Evolutionary conservation across 2,113 vertebrate species (phyloP).

Genomic region (Setophaga kirtlandii): DNA sequence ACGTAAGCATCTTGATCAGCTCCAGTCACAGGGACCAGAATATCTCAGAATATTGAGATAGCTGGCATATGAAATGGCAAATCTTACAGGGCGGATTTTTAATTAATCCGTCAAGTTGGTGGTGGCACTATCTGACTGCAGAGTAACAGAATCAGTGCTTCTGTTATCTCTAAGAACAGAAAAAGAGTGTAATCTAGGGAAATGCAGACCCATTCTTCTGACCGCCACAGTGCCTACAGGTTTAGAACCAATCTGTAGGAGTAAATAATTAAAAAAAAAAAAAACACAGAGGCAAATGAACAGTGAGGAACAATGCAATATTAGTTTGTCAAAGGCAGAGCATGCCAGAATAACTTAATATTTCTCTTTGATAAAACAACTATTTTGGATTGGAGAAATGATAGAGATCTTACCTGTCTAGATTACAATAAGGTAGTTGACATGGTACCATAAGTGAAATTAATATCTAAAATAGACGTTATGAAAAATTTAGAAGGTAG

Average conservation of each 20-base stretch:
- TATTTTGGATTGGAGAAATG: neutral
- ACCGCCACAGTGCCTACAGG: neutral
- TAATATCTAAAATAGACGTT: neutral
- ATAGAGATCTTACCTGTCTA: neutral
- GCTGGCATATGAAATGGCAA: slow-evolving; percentile 28
- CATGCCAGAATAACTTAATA: neutral
- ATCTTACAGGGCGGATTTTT: slow-evolving; percentile 46
- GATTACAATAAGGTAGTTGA: neutral
- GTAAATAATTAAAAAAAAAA: neutral
- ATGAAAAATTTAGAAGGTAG: neutral
- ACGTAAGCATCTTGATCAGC: neutral
- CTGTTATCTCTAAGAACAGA: slow-evolving; percentile 24
- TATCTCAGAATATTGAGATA: slow-evolving; percentile 53
- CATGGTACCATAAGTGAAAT: neutral
- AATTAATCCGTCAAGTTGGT: slow-evolving; percentile 59
- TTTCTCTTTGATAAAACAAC: slow-evolving; percentile 9
- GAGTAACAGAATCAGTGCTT: slow-evolving; percentile 28
- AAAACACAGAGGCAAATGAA: neutral
- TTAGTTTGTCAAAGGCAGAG: neutral
- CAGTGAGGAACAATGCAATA: neutral
- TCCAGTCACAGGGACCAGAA: slow-evolving; percentile 27
- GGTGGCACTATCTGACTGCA: slow-evolving; percentile 64
- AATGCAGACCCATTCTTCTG: slow-evolving; percentile 9
- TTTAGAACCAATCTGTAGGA: neutral
- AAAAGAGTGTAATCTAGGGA: slow-evolving; percentile 33